Conservation (phyloP, 2,113 vertebrate species). For the Hystrix brachyura region DNA sequence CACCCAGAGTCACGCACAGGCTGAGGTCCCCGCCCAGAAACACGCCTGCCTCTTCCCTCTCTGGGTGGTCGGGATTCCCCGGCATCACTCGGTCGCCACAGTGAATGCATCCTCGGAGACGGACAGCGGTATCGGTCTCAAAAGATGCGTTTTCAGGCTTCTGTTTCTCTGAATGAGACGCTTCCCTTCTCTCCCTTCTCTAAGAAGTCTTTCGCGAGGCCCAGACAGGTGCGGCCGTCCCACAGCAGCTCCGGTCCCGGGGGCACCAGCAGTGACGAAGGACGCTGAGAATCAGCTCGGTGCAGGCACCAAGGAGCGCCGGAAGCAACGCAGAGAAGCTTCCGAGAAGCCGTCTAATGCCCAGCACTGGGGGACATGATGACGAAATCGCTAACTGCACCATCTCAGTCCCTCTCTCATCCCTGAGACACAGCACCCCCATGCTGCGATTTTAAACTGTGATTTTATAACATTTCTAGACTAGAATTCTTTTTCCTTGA, state of each 20-base stretch:
- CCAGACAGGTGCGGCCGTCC: background rate
- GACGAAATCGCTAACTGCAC: background rate
- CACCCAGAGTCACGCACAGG: too few relatives aligned
- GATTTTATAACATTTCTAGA: constrained; percentile 50
- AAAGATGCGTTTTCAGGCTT: too few relatives aligned
- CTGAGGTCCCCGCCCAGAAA: too few relatives aligned
- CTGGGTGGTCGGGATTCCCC: too few relatives aligned
- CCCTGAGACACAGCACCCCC: background rate
- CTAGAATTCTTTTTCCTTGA: constrained; percentile 60
- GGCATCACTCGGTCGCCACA: too few relatives aligned
- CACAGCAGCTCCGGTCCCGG: background rate
- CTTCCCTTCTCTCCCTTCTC: too few relatives aligned
- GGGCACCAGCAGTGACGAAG: background rate
- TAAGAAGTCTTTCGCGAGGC: too few relatives aligned
- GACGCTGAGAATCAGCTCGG: background rate
- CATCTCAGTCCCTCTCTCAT: background rate
- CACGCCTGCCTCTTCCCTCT: too few relatives aligned
- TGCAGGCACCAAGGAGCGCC: background rate
- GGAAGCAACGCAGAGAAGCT: background rate
- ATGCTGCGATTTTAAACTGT: background rate
- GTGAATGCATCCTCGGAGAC: too few relatives aligned
- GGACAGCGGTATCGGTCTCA: too few relatives aligned
- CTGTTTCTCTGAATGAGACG: too few relatives aligned
- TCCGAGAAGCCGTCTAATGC: background rate
- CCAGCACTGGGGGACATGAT: background rate